phyloP scores from a whole-genome alignment of 2,888 invertebrate species.

The Meiosimyza platycephala region DNA sequence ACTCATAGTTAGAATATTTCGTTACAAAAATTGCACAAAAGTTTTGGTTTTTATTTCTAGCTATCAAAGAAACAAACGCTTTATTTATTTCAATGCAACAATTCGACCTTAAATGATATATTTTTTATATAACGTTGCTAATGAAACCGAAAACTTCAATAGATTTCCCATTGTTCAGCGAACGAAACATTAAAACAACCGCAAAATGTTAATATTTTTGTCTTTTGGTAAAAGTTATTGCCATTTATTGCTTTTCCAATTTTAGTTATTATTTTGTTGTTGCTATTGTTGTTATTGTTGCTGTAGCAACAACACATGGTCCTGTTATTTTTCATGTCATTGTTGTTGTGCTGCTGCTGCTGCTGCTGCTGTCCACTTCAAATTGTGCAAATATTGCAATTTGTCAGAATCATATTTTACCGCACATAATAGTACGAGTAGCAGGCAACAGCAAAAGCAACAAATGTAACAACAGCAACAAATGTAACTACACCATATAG shows the following conservation, averaged over 20 bases:
- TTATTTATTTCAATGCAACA: no score
- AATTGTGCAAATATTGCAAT: constrained; percentile 36
- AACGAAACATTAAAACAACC: not conserved
- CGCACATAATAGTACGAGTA: not conserved
- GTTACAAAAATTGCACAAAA: not conserved
- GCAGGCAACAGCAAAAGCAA: not conserved
- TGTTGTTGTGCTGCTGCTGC: constrained; percentile 22
- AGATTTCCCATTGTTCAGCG: not conserved
- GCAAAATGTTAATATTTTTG: constrained; percentile 3
- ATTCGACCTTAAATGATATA: no score
- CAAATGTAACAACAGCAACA: constrained; percentile 15
- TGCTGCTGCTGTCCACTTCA: constrained; percentile 30
- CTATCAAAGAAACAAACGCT: no score
- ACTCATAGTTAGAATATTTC: not conserved
- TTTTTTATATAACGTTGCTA: not conserved
- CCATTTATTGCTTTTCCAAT: constrained; percentile 9
- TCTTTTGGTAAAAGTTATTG: constrained; percentile 11
- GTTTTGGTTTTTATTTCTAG: not conserved
- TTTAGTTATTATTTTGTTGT: not conserved
- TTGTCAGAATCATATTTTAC: constrained; percentile 32
- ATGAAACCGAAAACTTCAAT: not conserved
- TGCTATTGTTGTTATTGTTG: constrained; percentile 10
- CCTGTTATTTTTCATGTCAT: not conserved
- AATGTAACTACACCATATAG: constrained; percentile 3
- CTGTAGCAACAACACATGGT: not conserved